Evolutionary conservation across 2,113 vertebrate species (phyloP).

Genomic region (Alethe diademata): DNA sequence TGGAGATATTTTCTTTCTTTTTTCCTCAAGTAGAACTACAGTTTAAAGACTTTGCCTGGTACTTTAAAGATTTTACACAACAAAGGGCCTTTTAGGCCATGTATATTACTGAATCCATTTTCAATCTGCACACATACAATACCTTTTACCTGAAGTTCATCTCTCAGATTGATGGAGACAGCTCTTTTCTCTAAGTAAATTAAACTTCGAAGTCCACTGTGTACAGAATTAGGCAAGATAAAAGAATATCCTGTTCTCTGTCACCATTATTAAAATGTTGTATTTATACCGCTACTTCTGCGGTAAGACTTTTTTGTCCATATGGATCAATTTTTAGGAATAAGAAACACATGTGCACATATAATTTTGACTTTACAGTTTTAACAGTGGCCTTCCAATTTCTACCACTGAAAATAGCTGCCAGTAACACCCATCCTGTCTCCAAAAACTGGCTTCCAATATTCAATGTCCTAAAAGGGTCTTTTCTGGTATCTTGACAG

Average conservation of each 20-base stretch:
- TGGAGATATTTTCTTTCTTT: background rate
- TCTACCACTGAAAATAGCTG: background rate
- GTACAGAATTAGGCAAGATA: background rate
- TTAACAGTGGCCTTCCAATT: background rate
- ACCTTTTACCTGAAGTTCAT: background rate
- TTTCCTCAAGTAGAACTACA: background rate
- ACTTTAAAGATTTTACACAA: background rate
- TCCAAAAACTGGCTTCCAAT: background rate
- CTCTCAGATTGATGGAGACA: background rate
- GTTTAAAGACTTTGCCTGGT: background rate
- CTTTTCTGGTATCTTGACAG: background rate
- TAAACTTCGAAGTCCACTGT: background rate
- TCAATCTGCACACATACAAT: background rate
- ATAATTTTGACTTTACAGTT: background rate
- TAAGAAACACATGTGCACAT: fast-evolving
- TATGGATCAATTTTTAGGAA: background rate
- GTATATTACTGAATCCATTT: background rate
- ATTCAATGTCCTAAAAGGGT: background rate
- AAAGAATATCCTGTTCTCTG: background rate
- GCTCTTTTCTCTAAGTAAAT: background rate
- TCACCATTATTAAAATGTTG: background rate
- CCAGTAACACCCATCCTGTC: background rate
- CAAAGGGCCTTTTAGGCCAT: background rate
- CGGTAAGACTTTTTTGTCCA: background rate
- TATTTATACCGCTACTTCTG: background rate